Evolutionary conservation across 2,888 invertebrate genomes (phyloP), one percentile per base, ranked within the genome.

Genomic region (Choreutis nemorana): DNA sequence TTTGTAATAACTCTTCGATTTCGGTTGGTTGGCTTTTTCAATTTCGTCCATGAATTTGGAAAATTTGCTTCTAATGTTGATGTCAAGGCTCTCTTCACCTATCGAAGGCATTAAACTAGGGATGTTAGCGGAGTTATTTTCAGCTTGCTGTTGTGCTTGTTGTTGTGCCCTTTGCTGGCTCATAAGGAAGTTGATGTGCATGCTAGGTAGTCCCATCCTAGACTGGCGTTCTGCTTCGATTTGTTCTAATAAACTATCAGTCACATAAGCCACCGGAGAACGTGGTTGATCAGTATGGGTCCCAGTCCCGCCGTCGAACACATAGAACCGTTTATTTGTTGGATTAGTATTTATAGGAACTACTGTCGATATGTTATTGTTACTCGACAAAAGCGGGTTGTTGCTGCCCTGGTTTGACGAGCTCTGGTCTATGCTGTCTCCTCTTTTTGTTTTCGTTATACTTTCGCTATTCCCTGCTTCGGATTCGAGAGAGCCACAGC

Each of bases 1-100:
- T 51, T 88, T 89, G 65, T 93, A 91, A 61, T 90, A 92, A 50
- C 71, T 77, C 45, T 81, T 83, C 22, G 75, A 70, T 55, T 83
- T 83, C 1, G 79, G 65, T 30, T 82, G 81, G 24, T 72, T 81
- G 0, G 75, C 59, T 28, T 81, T 81, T 24, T 82, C 81, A 7
- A 82, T 63, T 14, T 82, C 80, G 30, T 83, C 83, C 40, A 82
- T 68, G 18, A 84, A 61, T 44, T 81, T 82, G 1, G 68, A 63
- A 39, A 84, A 83, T 36, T 81, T 79, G 45, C 75, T 84, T 28
- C 82, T 72, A 4, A 82, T 48, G 32, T 78, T 81, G 13, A 77
- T 53, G 33, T 83, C 84, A 10, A 80, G 65, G 26, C 81, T 83
- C 13, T 81, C 77, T 36, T 85, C 85, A 7, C 80, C 81, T 36